Evolutionary conservation across 2,888 invertebrate species (phyloP), one percentile per base, ranked within the genome.

Genomic region (Eupeodes latifasciatus): DNA sequence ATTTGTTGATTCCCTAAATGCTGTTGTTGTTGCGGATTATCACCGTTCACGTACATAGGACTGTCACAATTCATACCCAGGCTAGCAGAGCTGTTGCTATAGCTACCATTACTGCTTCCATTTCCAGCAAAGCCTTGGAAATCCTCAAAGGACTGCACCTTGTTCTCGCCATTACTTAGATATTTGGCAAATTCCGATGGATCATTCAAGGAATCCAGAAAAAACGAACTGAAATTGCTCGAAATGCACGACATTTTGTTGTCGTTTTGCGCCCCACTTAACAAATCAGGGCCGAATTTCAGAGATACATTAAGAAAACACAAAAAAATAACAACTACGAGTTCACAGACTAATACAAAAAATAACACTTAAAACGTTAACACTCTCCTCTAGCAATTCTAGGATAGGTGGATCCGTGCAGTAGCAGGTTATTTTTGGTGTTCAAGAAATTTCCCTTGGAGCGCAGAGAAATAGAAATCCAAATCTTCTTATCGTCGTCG

Each of bases 171-270:
- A 91, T 93, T 93, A 89, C 93, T 93, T 89, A 93, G 91, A 91
- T 93, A 93, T 90, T 93, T 93, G 84, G 93, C 93, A 91, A 93
- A 93, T 91, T 93, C 93, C 90, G 93, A 93, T 90, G 93, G 93
- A 92, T 93, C 93, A 90, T 93, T 93, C 67, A 93, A 90, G 55
- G 93, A 93, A 90, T 93, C 93, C 27, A 93, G 90, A 85, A 93
- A 93, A 90, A 93, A 93, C 77, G 93, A 93, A 91, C 93, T 93
- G 81, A 93, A 93, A 91, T 93, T 93, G 90, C 92, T 93, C 89
- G 93, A 93, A 91, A 93, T 93, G 91, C 93, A 93, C 92, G 93
- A 93, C 93, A 93, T 93, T 90, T 83, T 83, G 9, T 10, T 51
- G 66, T 66, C 44, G 71, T 57, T 44, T 71, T 51, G 51, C 11